Evolutionary conservation across 2,888 invertebrate species (phyloP), one percentile per base, ranked within the genome.

Genomic region (Oxytorus armatus): DNA sequence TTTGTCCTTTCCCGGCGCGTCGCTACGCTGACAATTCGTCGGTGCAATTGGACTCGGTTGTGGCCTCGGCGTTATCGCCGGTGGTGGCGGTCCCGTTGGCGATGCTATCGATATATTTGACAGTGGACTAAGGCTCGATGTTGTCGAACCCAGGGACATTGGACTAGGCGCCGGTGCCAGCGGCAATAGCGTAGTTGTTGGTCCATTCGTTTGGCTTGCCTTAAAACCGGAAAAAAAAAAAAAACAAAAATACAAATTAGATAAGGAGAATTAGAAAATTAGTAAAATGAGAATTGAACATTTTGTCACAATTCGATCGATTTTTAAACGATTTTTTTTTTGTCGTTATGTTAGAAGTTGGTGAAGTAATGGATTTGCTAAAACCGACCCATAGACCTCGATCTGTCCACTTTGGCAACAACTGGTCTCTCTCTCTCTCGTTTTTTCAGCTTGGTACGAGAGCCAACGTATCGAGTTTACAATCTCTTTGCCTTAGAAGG

Each of bases 101-200:
- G 95, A 95, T 53, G 95, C 94, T 85, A 95, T 93, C 78, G 95
- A 95, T 76, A 92, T 91, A 81, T 92, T 92, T 49, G 95, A 95
- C 61, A 95, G 89, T 8, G 95, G 95, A 89, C 95, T 95, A 83
- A 95, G 88, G n/a, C 95, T 95, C 49, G 95, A 95, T 10, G 95
- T 94, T 79, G 94, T 94, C 57, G 95, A 95, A 73, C 93, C 94
- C 85, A 95, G 87, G 55, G 92, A 92, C 90, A 92, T 90, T 61
- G 93, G 93, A 87, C 93, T 93, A 87, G 86, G 93, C 92, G 82
- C 93, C 90, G 89, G 92, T 83, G 92, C 92, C 91, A 94, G 89
- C 49, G 94, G 93, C 83, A 94, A 89, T 84, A 94, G 92, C 78
- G 91, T 91, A 5, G 93, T 92, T 84, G 88, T 86, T 75, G 88